A percentile compares a stretch with the other conserved stretches of the same genome.
These are phyloP conservation scores for Cephus spinipes DNA, from an alignment of 2,888 invertebrate species.

Conservation along the genomic window DNA sequence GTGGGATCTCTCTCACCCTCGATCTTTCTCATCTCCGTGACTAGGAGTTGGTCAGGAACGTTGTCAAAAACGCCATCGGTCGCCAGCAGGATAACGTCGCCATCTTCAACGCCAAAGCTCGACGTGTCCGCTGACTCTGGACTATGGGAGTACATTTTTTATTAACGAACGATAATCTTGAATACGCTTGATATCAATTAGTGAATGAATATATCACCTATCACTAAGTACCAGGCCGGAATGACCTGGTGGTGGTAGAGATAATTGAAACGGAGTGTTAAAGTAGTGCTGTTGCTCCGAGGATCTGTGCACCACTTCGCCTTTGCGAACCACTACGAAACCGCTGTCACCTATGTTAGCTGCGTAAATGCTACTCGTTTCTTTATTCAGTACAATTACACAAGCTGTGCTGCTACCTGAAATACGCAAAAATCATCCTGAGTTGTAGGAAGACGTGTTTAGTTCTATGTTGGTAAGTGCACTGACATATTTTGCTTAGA, in stretches of 20 bases:
- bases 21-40: constrained; percentile 84
- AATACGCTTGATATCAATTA: background rate
- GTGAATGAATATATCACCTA: constrained; percentile 69
- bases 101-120: constrained; percentile 89
- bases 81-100: constrained; percentile 94
- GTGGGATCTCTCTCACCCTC: constrained; percentile 80
- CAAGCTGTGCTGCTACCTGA: constrained; percentile 98
- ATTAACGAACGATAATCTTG: constrained; percentile 29
- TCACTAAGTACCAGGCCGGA: constrained; percentile 90
- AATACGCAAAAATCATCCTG: constrained; percentile 11
- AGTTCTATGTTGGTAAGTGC: background rate
- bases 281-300: constrained; percentile 99
- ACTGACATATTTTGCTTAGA: background rate
- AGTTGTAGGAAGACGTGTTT: background rate
- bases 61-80: constrained; percentile 99
- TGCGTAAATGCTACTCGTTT: constrained; percentile 90
- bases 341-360: constrained; percentile 99
- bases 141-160: constrained; percentile 65
- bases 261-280: constrained; percentile 98
- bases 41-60: constrained; percentile 89
- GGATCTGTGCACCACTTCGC: constrained; percentile 90
- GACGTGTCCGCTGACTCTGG: constrained; percentile 92
- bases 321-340: constrained; percentile 90
- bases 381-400: constrained; percentile 91
- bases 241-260: constrained; percentile 92